Conservation (phyloP, 2,888 invertebrate species). For the Andrena camellia region DNA sequence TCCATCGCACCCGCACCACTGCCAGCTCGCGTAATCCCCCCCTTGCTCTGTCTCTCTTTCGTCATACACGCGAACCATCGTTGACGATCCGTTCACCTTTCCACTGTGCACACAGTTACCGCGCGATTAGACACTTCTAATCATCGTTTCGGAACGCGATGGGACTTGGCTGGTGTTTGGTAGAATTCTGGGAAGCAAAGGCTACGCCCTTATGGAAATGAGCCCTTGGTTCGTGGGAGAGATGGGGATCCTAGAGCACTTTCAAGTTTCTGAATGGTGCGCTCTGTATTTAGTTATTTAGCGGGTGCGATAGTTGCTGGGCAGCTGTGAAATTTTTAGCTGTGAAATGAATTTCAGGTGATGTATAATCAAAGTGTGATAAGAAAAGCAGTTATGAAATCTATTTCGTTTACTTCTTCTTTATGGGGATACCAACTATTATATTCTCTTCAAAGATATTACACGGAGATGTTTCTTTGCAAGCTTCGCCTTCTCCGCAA, state of each 20-base stretch:
- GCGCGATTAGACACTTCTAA: slow-evolving; percentile 4
- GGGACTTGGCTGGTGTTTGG: slow-evolving; percentile 38
- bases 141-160: slow-evolving; percentile 46
- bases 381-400: too few species aligned
- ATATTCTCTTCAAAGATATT: too few species aligned
- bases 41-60: slow-evolving; percentile 31
- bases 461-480: not conserved
- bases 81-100: slow-evolving; percentile 22
- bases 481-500: not conserved
- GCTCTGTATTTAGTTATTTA: slow-evolving; percentile 15
- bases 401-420: too few species aligned
- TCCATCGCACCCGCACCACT: slow-evolving; percentile 67
- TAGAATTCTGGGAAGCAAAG: slow-evolving; percentile 69
- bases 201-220: slow-evolving; percentile 77
- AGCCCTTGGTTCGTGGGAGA: slow-evolving; percentile 69
- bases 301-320: too few species aligned
- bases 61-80: slow-evolving; percentile 38
- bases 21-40: slow-evolving; percentile 44
- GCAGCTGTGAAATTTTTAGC: too few species aligned
- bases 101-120: slow-evolving; percentile 1
- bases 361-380: too few species aligned
- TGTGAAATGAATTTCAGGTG: too few species aligned
- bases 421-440: too few species aligned
- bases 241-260: slow-evolving; percentile 50
- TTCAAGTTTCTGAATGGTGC: slow-evolving; percentile 43